phyloP scores from a whole-genome alignment of 1,140 invertebrate genomes.

The Maconellicoccus hirsutus region DNA sequence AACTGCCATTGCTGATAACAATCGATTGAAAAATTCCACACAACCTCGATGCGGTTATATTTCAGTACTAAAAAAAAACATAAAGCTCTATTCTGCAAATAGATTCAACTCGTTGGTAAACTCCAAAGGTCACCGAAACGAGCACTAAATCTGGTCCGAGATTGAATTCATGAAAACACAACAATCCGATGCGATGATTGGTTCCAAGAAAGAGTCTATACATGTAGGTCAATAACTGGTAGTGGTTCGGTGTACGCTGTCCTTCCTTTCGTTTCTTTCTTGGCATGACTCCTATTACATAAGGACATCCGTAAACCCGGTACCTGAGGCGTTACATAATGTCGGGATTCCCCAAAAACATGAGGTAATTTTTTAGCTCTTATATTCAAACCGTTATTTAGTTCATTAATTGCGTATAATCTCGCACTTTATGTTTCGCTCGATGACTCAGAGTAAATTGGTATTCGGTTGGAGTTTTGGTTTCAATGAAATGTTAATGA shows the following conservation, averaged over 20 bases:
- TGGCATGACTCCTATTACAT: slow-evolving; percentile 7
- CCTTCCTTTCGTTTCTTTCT: neutral
- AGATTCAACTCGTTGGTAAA: no score
- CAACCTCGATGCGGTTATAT: no score
- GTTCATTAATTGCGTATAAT: no score
- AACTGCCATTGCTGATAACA: no score
- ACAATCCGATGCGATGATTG: neutral
- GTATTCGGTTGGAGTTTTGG: neutral
- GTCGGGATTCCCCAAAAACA: neutral
- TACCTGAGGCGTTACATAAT: neutral
- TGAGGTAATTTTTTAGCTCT: neutral
- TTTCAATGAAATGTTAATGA: slow-evolving; percentile 6
- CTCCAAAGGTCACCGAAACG: no score
- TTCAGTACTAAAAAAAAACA: no score
- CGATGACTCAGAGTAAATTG: neutral
- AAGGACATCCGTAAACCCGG: slow-evolving; percentile 6
- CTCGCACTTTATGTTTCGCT: neutral
- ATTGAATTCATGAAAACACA: no score
- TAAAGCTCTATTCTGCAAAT: no score
- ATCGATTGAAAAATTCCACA: no score
- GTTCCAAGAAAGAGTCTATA: neutral
- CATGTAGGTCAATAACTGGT: slow-evolving; percentile 7
- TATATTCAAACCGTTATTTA: neutral
- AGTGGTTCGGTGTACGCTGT: neutral
- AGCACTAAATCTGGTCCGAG: no score